phyloP scores from a whole-genome alignment of 2,888 invertebrate genomes.

The Drosophila meridionalis region DNA sequence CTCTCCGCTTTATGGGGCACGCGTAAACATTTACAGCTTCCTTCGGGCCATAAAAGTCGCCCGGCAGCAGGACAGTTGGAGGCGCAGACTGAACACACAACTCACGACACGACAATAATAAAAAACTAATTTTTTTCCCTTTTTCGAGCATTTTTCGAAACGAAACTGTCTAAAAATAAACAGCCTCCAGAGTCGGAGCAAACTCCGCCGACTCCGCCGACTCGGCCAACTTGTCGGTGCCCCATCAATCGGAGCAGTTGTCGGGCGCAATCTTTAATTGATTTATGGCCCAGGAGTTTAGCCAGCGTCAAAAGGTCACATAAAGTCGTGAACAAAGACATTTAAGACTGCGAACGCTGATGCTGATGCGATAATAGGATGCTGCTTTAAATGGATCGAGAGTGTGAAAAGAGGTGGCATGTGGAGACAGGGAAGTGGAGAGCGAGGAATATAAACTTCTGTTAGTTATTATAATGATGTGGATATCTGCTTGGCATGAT shows the following conservation, averaged over 20 bases:
- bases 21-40: conserved; percentile 76
- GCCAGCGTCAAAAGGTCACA: conserved; percentile 18
- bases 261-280: conserved; percentile 65
- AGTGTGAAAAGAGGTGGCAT: not conserved
- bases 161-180: conserved; percentile 54
- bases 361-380: conserved; percentile 7
- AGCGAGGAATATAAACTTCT: too few relatives aligned
- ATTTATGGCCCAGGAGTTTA: conserved; percentile 54
- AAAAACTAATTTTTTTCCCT: conserved; percentile 43
- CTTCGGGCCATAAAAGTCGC: conserved; percentile 65
- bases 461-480: too few relatives aligned
- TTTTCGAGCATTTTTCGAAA: conserved; percentile 53
- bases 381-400: not conserved
- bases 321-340: conserved; percentile 13
- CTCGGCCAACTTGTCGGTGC: conserved; percentile 55
- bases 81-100: conserved; percentile 15
- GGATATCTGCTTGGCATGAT: too few relatives aligned
- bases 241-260: conserved; percentile 42
- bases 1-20: conserved; percentile 49
- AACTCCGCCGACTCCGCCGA: not conserved
- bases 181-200: conserved; percentile 1
- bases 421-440: not conserved
- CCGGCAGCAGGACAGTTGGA: conserved; percentile 27
- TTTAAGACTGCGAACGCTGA: not conserved
- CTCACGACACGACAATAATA: conserved; percentile 44